phyloP scores from a whole-genome alignment of 2,888 invertebrate genomes.

The Halictus ligatus region DNA sequence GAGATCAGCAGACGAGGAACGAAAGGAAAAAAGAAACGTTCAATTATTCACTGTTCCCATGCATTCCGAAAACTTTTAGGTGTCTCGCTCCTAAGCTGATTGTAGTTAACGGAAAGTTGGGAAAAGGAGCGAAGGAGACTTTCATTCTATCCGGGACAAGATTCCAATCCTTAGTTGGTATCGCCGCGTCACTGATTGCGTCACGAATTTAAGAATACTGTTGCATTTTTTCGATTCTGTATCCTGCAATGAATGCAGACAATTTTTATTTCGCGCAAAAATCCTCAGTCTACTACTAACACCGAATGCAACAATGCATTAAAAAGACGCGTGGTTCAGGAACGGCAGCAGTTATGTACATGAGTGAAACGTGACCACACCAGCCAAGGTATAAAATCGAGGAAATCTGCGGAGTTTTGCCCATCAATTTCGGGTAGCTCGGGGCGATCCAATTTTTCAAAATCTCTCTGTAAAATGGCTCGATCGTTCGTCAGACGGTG shows the following conservation, averaged over 20 bases:
- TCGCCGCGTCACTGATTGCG: neutral
- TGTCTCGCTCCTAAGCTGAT: constrained; percentile 63
- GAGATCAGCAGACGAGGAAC: constrained; percentile 35
- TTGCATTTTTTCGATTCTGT: no score
- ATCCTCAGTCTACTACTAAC: neutral
- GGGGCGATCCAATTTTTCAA: neutral
- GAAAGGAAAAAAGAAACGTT: constrained; percentile 63
- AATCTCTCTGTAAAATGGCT: neutral
- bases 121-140: constrained; percentile 34
- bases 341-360: neutral
- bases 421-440: neutral
- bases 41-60: constrained; percentile 72
- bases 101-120: constrained; percentile 55
- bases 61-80: constrained; percentile 65
- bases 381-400: neutral
- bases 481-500: neutral
- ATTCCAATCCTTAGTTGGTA: neutral
- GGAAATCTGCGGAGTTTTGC: neutral
- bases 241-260: neutral
- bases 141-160: neutral
- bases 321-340: neutral
- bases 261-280: neutral
- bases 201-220: no score
- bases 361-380: neutral
- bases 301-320: neutral